These are phyloP conservation scores for Microchrysa polita DNA, from an alignment of 2,888 invertebrate species.

Conservation along the genomic window DNA sequence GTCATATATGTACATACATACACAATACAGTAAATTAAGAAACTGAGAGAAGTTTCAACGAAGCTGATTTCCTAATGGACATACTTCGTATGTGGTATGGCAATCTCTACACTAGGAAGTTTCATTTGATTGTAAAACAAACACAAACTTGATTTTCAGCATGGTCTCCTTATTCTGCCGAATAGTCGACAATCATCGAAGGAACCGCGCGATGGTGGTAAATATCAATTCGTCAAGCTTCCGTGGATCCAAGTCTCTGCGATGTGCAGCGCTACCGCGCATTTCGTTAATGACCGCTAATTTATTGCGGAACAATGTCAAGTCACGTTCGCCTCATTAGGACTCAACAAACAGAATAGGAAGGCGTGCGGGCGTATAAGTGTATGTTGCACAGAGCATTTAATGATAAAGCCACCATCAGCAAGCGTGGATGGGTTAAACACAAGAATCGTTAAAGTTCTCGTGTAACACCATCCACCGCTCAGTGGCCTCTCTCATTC, in stretches of 20 bases:
- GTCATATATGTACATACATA: slow-evolving; percentile 30
- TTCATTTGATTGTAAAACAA: slow-evolving; percentile 9
- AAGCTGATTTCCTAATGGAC: neutral
- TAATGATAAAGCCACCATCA: slow-evolving; percentile 13
- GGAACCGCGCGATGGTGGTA: slow-evolving; percentile 4
- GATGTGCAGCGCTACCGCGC: slow-evolving; percentile 8
- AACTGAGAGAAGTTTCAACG: slow-evolving; percentile 2
- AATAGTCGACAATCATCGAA: neutral
- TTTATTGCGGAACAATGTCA: slow-evolving; percentile 43
- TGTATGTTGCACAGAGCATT: neutral
- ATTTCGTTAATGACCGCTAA: slow-evolving; percentile 39
- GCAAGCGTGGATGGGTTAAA: slow-evolving; percentile 28
- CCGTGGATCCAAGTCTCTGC: slow-evolving; percentile 8
- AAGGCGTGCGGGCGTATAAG: neutral
- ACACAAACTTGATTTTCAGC: neutral
- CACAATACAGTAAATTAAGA: slow-evolving; percentile 23
- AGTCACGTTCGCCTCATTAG: slow-evolving; percentile 48
- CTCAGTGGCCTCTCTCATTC: neutral
- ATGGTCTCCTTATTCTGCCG: neutral
- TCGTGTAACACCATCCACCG: neutral
- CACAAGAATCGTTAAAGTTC: slow-evolving; percentile 12
- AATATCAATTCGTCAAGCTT: neutral
- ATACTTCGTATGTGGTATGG: neutral
- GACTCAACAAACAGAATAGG: slow-evolving; percentile 27
- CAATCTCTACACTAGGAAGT: neutral